Percentiles rank a stretch among this genome's conserved stretches.
Evolutionary conservation across 2,113 vertebrate species (phyloP).

Genomic region (Xiphophorus maculatus): DNA sequence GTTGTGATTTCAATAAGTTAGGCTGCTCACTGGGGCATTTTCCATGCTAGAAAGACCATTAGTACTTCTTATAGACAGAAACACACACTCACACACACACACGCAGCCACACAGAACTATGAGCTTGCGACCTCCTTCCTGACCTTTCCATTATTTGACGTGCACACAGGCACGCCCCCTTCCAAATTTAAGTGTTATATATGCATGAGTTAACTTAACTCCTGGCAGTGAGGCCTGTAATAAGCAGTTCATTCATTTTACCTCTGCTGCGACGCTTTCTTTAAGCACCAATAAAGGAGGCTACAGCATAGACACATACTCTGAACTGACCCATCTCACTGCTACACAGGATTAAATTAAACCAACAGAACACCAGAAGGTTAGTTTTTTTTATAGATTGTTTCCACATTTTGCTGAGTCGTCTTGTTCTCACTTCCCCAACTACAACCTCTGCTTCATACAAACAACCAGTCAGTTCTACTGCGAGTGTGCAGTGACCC

Average conservation of each 20-base stretch:
- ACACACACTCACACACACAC: conserved; percentile 38
- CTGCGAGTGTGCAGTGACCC: no score
- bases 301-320: neutral
- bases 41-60: conserved; percentile 85
- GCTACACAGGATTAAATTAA: conserved; percentile 25
- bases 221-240: conserved; percentile 46
- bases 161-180: conserved; percentile 39
- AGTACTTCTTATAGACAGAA: conserved; percentile 61
- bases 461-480: no score
- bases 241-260: conserved; percentile 67
- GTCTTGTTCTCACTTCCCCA: no score
- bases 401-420: neutral
- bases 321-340: neutral
- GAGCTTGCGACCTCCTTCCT: conserved; percentile 60
- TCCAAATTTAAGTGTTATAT: conserved; percentile 63
- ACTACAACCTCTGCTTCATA: no score
- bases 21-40: conserved; percentile 83
- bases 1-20: conserved; percentile 87
- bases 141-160: conserved; percentile 49
- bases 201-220: conserved; percentile 67
- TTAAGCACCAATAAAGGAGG: conserved; percentile 25
- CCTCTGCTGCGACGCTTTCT: conserved; percentile 37
- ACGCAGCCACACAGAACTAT: conserved; percentile 37
- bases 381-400: neutral
- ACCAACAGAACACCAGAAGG: neutral